A percentile compares a stretch with the other conserved stretches of the same genome.
These are phyloP conservation scores for Centropus unirufus DNA, from an alignment of 2,113 vertebrate genomes.

Conservation along the genomic window DNA sequence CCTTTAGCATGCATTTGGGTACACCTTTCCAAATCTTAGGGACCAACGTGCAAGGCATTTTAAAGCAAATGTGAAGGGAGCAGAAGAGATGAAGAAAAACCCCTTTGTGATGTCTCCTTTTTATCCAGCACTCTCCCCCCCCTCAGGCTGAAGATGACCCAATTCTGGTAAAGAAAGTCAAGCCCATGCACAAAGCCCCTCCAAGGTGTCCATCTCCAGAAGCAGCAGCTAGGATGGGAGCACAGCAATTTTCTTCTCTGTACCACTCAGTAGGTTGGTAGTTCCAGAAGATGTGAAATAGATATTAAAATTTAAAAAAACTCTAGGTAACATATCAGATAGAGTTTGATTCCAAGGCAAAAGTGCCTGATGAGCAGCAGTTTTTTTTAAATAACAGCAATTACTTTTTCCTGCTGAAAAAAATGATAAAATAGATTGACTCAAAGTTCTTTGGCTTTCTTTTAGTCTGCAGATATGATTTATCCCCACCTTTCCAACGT, in stretches of 20 bases:
- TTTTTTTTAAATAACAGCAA: not conserved
- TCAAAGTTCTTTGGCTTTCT: not conserved
- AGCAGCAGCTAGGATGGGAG: not conserved
- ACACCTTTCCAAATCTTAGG: not conserved
- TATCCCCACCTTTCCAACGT: not conserved
- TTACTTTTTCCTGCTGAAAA: not conserved
- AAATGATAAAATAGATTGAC: not conserved
- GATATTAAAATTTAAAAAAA: not conserved
- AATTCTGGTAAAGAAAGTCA: not conserved
- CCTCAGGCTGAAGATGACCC: not conserved
- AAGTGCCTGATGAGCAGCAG: not conserved
- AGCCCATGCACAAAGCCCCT: not conserved
- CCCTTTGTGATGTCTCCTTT: not conserved
- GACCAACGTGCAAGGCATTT: not conserved
- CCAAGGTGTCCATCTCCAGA: not conserved
- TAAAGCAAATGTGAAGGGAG: not conserved
- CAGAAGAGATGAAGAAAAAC: not conserved
- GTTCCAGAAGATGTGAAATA: not conserved
- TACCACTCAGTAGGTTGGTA: not conserved
- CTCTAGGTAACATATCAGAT: not conserved
- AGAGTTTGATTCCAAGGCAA: not conserved
- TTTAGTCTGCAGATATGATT: not conserved
- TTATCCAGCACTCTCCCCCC: not conserved
- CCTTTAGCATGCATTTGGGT: not conserved
- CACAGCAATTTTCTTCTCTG: not conserved